Conservation (phyloP, 2,888 invertebrate species). For the Macrosiphum euphorbiae region DNA sequence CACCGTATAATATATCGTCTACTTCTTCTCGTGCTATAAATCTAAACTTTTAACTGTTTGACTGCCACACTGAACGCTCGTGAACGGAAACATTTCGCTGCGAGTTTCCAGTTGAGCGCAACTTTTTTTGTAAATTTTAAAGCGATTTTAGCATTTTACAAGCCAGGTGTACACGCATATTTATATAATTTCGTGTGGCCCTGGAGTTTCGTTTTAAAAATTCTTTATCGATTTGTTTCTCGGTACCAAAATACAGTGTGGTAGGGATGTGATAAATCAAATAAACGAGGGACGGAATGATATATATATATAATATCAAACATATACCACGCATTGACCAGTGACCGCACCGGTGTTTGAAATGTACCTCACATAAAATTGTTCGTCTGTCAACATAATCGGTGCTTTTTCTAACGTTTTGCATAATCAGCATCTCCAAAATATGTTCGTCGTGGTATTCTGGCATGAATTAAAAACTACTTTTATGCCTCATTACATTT, state of each 20-base stretch:
- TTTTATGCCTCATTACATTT: not conserved
- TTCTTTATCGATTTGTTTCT: not conserved
- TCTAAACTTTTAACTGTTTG: not conserved
- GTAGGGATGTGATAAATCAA: too few species aligned
- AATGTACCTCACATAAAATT: not conserved
- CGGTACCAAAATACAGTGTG: not conserved
- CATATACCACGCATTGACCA: not conserved
- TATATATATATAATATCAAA: not conserved
- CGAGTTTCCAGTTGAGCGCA: not conserved
- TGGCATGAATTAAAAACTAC: not conserved
- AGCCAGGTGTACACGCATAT: not conserved
- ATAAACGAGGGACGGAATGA: not conserved
- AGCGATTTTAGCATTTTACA: not conserved
- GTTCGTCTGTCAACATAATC: not conserved
- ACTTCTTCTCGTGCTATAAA: not conserved
- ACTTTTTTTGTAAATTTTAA: not conserved
- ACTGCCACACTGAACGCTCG: not conserved
- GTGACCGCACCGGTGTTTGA: not conserved
- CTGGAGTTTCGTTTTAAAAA: not conserved
- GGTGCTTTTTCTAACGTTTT: not conserved
- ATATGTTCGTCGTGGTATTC: not conserved
- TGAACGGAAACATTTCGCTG: not conserved
- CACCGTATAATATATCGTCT: not conserved
- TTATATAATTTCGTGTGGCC: not conserved
- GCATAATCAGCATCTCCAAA: not conserved